Evolutionary conservation across 1,140 invertebrate species (phyloP), one percentile per base, ranked within the genome.

Genomic region (Musca vetustissima): DNA sequence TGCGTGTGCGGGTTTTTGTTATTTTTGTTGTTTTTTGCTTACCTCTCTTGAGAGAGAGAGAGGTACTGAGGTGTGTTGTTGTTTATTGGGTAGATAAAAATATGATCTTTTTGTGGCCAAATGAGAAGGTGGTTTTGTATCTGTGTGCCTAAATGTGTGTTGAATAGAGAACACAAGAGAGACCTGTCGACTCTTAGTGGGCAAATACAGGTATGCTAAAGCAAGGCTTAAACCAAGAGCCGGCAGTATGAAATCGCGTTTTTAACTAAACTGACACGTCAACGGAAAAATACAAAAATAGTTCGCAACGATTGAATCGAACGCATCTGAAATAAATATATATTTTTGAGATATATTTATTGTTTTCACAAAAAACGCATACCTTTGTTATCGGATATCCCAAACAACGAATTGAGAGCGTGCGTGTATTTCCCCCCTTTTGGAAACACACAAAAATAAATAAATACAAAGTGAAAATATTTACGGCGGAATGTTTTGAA

Each of bases 211-310:
- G 57, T 14, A n/a, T 43, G 57, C 57, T 19, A 36, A 61, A 61
- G 19, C 57, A 36, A 61, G 57, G 55, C 57, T 50, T 36, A 49
- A 69, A 69, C 50, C 15, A 28, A 47, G 25, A 43, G 64, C 21
- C 50, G 64, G 32, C 77, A 80, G 78, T 78, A 74, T 72, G 47
- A 76, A 73, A 75, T 80, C 78, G 78, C 78, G 76, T 72, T 80
- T 71, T 64, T 50, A 78, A 80, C 76, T 66, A 73, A 80, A 74
- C 78, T 80, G 78, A 80, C 78, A 80, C 78, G 78, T 80, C 75
- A 74, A 69, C 78, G 78, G 70, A 67, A 70, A 43, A n/a, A n/a
- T n/a, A 43, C 11, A 70, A 71, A 65, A 70, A 53, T 68, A 52
- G 8, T 43, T 43, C 36, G 36, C 36, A 4, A n/a, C 13, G 6